phyloP scores from a whole-genome alignment of 1,140 invertebrate genomes.

The Orius laevigatus region DNA sequence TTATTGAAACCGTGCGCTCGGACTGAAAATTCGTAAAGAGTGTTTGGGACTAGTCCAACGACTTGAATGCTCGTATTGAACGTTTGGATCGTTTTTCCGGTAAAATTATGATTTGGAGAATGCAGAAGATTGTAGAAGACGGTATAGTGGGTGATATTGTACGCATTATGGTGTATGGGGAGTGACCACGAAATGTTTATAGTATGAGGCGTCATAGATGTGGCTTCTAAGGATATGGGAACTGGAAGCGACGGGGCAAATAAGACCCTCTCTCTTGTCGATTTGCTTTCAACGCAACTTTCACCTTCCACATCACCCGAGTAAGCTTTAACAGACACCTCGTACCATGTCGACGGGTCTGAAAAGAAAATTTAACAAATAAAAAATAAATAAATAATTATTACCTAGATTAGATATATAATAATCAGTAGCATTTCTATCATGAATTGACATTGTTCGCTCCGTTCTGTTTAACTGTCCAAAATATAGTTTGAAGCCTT shows the following conservation, averaged over 20 bases:
- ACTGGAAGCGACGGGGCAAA: constrained; percentile 18
- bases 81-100: no score
- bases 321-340: constrained; percentile 25
- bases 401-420: constrained; percentile 31
- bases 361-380: no score
- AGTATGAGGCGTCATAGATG: constrained; percentile 29
- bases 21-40: constrained; percentile 42
- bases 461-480: constrained; percentile 29
- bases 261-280: constrained; percentile 15
- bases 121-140: constrained; percentile 32
- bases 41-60: constrained; percentile 37
- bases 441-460: constrained; percentile 24
- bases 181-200: constrained; percentile 33
- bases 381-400: no score
- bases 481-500: constrained; percentile 30
- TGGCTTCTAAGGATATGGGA: constrained; percentile 32
- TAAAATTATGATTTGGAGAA: no score
- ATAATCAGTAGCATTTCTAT: constrained; percentile 29
- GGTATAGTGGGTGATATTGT: constrained; percentile 28
- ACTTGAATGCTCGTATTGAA: constrained; percentile 31
- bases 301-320: constrained; percentile 22
- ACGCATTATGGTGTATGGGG: constrained; percentile 17
- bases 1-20: constrained; percentile 28
- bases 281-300: constrained; percentile 21
- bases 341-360: constrained; percentile 29